These are phyloP conservation scores for Mesochorus sp. DNA, from an alignment of 2,888 invertebrate species.

Conservation along the genomic window DNA sequence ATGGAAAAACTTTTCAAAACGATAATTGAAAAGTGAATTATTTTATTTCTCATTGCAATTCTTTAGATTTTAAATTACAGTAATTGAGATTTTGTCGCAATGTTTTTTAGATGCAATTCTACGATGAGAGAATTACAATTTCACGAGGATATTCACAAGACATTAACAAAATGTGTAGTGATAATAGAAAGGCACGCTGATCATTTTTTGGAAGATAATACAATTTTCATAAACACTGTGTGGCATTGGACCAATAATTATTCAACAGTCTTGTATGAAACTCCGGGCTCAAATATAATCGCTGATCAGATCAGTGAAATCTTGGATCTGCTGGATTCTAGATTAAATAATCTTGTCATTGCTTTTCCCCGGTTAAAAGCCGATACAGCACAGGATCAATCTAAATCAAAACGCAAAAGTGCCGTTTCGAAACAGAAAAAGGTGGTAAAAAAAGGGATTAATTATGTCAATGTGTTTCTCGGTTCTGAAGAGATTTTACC, in stretches of 20 bases:
- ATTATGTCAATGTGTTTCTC: slow-evolving; percentile 44
- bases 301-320: slow-evolving; percentile 1
- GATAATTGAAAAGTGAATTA: slow-evolving; percentile 45
- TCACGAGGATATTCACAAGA: slow-evolving; percentile 54
- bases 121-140: slow-evolving; percentile 58
- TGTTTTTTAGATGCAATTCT: slow-evolving; percentile 42
- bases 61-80: not conserved
- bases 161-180: slow-evolving; percentile 58
- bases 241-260: not conserved
- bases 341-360: slow-evolving; percentile 36
- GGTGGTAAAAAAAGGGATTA: slow-evolving; percentile 24
- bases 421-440: slow-evolving; percentile 10
- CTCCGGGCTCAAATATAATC: not conserved
- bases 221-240: slow-evolving; percentile 28
- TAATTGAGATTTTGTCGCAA: not conserved
- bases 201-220: slow-evolving; percentile 50
- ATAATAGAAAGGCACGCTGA: slow-evolving; percentile 54
- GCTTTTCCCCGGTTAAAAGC: slow-evolving; percentile 30
- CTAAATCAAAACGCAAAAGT: slow-evolving; percentile 36
- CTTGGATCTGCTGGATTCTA: slow-evolving; percentile 18
- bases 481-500: not conserved
- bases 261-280: not conserved
- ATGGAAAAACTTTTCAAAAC: slow-evolving; percentile 46
- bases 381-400: not conserved
- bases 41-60: not conserved